Evolutionary conservation across 2,888 invertebrate species (phyloP).

Genomic region (Reticulitermes lucifugus): DNA sequence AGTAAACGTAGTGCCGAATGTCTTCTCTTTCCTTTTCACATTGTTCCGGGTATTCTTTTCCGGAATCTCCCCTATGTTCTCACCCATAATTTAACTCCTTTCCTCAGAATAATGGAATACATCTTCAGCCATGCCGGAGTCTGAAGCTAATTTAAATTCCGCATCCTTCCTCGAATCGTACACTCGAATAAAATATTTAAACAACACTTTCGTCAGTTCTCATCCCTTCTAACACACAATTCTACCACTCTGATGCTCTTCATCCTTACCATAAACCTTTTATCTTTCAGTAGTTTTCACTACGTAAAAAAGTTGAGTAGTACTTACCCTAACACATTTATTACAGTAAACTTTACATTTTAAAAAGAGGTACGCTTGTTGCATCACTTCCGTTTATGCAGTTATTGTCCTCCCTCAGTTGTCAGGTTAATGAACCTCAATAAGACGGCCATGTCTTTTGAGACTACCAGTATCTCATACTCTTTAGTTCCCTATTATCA

Average conservation of each 20-base stretch:
- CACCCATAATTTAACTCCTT: constrained; percentile 11
- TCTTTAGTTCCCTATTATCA: too few relatives aligned
- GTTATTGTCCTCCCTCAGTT: too few relatives aligned
- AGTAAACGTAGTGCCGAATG: background rate
- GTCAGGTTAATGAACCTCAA: too few relatives aligned
- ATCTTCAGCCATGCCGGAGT: constrained; percentile 38
- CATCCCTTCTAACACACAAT: background rate
- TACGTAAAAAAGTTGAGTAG: background rate
- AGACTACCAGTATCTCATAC: too few relatives aligned
- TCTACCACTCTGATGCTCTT: background rate
- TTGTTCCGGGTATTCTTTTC: constrained; percentile 15
- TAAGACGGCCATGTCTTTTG: too few relatives aligned
- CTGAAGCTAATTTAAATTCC: constrained; percentile 46
- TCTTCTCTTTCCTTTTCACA: background rate
- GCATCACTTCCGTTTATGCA: too few relatives aligned
- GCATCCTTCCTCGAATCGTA: constrained; percentile 46
- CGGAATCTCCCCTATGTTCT: background rate
- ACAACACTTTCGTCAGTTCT: constrained; percentile 1
- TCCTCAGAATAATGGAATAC: constrained; percentile 34
- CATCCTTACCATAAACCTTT: background rate
- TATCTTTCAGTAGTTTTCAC: background rate
- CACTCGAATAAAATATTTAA: constrained; percentile 46
- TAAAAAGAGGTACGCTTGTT: too few relatives aligned
- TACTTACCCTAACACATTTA: background rate
- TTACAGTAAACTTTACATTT: background rate